These are phyloP conservation scores for Brenthis hecate DNA, from an alignment of 2,888 invertebrate genomes.

Conservation along the genomic window DNA sequence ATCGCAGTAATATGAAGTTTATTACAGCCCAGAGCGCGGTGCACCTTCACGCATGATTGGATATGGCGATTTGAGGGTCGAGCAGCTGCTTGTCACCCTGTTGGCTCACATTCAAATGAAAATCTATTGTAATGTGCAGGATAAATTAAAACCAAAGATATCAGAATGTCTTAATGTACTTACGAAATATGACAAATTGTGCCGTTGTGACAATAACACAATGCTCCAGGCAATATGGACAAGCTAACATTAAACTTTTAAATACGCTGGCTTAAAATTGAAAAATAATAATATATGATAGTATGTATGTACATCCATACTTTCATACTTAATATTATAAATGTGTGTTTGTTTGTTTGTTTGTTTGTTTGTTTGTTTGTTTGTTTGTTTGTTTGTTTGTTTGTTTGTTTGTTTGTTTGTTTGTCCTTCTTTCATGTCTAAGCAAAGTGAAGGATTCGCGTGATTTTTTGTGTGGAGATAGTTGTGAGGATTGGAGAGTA, in stretches of 20 bases:
- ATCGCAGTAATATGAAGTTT: slow-evolving; percentile 48
- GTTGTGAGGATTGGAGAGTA: no score
- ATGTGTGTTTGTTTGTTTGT: no score
- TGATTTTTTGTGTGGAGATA: no score
- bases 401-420: no score
- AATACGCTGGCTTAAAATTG: not conserved
- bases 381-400: no score
- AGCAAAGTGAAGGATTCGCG: no score
- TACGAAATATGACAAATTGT: slow-evolving; percentile 10
- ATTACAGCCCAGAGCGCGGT: slow-evolving; percentile 48
- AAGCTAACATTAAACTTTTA: slow-evolving; percentile 1
- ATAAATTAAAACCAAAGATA: slow-evolving; percentile 30
- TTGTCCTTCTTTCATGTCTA: no score
- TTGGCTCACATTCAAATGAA: slow-evolving; percentile 71
- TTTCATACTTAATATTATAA: no score
- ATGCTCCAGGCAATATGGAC: not conserved
- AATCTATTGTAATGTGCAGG: slow-evolving; percentile 40
- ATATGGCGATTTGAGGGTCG: slow-evolving; percentile 69
- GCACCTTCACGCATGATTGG: slow-evolving; percentile 74
- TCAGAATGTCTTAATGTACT: slow-evolving; percentile 22
- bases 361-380: no score
- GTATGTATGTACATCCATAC: no score
- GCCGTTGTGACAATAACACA: slow-evolving; percentile 6
- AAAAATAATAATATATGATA: no score
- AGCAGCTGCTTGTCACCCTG: slow-evolving; percentile 60